Percentiles rank a stretch among this genome's conserved stretches.
Evolutionary conservation across 2,797 vertebrate genomes (phyloP).

Genomic region (Tragelaphus oryx): DNA sequence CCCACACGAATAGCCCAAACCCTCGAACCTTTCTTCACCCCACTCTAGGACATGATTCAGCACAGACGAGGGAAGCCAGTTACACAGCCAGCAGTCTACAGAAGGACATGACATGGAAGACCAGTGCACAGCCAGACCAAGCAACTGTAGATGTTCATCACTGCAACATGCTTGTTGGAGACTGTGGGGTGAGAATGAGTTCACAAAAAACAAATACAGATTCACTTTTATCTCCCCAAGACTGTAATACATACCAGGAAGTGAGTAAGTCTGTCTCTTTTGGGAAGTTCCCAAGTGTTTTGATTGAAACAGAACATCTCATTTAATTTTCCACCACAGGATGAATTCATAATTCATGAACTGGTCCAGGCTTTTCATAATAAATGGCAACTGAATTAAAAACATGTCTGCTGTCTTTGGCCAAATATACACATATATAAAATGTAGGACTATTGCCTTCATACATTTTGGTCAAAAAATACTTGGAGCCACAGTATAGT

Average conservation of each 20-base stretch:
- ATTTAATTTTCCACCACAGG: constrained; percentile 25
- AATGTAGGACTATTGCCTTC: not conserved
- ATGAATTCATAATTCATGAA: constrained; percentile 52
- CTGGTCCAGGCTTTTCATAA: constrained; percentile 32
- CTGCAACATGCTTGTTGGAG: not conserved
- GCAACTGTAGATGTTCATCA: not conserved
- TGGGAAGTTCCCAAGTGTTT: constrained; percentile 48
- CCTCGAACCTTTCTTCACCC: not conserved
- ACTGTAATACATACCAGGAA: not conserved
- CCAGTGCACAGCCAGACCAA: not conserved
- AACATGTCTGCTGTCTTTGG: constrained; percentile 30
- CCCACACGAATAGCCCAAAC: not conserved
- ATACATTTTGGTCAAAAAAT: not conserved
- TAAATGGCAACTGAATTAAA: constrained; percentile 45
- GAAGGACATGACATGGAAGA: not conserved
- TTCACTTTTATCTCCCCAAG: constrained; percentile 44
- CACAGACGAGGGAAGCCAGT: not conserved
- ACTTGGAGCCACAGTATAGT: not conserved
- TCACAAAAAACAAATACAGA: constrained; percentile 9
- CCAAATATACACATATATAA: constrained; percentile 22
- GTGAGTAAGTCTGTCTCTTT: constrained; percentile 6
- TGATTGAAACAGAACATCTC: constrained; percentile 53
- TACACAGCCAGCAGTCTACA: not conserved
- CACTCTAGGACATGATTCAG: not conserved
- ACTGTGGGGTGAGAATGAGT: not conserved